Percentiles rank a stretch among this genome's conserved stretches.
Evolutionary conservation across 2,113 vertebrate genomes (phyloP).

Genomic region (Scortum barcoo): DNA sequence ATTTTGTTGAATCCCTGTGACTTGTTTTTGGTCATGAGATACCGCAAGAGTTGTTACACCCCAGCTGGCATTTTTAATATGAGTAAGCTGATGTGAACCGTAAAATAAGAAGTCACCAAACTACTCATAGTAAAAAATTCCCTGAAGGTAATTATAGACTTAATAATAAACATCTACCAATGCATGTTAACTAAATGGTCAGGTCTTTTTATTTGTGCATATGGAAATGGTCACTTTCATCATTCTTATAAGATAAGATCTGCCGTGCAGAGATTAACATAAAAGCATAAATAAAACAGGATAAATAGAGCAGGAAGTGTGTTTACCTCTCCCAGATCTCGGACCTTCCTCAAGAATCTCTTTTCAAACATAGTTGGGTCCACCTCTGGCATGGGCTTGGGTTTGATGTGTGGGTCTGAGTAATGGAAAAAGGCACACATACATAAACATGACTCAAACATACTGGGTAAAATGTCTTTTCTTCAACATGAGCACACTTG

Average conservation of each 20-base stretch:
- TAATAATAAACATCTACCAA: neutral
- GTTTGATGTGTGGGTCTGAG: conserved; percentile 81
- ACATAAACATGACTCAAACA: conserved; percentile 9
- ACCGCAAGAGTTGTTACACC: neutral
- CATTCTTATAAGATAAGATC: neutral
- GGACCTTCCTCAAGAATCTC: conserved; percentile 91
- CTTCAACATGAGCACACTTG: conserved; percentile 15
- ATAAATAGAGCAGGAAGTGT: neutral
- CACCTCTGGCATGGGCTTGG: conserved; percentile 85
- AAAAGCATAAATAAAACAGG: neutral
- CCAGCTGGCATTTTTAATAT: neutral
- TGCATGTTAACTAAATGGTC: neutral
- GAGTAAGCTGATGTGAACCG: neutral
- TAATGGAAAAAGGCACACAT: conserved; percentile 16
- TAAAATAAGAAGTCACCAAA: neutral
- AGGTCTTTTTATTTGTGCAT: neutral
- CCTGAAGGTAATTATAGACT: neutral
- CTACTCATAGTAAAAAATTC: neutral
- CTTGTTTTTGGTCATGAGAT: neutral
- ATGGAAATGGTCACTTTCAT: neutral
- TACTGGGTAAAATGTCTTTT: neutral
- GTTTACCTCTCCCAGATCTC: conserved; percentile 93
- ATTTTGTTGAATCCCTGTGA: neutral
- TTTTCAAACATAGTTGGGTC: conserved; percentile 96
- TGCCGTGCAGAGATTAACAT: neutral